Evolutionary conservation across 2,113 vertebrate species (phyloP).

Genomic region (Carollia perspicillata): DNA sequence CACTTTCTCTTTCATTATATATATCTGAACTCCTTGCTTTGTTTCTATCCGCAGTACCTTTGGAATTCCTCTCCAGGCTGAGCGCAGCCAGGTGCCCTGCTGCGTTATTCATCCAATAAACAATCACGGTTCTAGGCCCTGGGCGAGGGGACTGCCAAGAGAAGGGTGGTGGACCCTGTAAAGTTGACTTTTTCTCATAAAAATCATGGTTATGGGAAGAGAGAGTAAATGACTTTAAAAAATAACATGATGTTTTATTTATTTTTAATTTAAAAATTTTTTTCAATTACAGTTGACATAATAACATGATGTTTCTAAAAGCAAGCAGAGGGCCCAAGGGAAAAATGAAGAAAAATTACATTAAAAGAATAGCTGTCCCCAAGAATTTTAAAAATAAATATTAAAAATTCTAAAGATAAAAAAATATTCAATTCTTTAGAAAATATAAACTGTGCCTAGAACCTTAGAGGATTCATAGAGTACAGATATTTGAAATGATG

Average conservation of each 20-base stretch:
- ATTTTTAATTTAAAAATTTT: neutral
- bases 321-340: neutral
- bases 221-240: neutral
- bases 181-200: neutral
- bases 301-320: neutral
- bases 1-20: neutral
- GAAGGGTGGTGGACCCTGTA: neutral
- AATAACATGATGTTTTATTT: neutral
- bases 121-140: neutral
- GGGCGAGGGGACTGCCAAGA: neutral
- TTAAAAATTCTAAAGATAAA: neutral
- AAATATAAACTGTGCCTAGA: neutral
- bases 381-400: neutral
- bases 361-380: neutral
- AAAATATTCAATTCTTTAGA: neutral
- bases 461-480: neutral
- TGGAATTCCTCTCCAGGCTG: neutral
- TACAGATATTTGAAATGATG: neutral
- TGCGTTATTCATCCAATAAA: neutral
- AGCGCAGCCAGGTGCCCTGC: neutral
- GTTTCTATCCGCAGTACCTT: neutral
- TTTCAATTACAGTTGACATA: neutral
- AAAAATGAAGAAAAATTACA: constrained; percentile 8
- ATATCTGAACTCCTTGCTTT: neutral
- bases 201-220: neutral